Evolutionary conservation across 2,888 invertebrate species (phyloP).

Genomic region (Hirudinaria manillensis): DNA sequence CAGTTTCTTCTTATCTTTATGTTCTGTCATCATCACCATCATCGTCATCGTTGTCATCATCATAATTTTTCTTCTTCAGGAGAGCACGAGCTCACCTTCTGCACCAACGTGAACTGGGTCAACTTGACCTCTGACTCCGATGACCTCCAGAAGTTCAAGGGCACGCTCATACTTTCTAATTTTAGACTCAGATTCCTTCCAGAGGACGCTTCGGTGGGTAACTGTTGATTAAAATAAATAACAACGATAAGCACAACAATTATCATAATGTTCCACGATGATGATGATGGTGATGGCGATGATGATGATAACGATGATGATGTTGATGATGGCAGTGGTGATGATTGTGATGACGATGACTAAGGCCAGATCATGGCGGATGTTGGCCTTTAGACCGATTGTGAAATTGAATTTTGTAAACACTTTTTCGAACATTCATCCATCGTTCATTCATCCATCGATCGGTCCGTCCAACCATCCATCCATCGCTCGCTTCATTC

Average conservation of each 20-base stretch:
- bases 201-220: not conserved
- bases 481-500: too few relatives aligned
- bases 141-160: not conserved
- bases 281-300: too few relatives aligned
- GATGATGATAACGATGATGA: too few relatives aligned
- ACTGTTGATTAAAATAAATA: not conserved
- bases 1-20: not conserved
- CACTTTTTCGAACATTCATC: too few relatives aligned
- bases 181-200: constrained; percentile 27
- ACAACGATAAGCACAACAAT: not conserved
- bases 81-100: constrained; percentile 18
- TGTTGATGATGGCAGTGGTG: too few relatives aligned
- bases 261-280: not conserved
- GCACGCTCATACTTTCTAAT: constrained; percentile 21
- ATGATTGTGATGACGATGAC: too few relatives aligned
- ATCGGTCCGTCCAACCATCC: too few relatives aligned
- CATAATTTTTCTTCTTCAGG: not conserved
- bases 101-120: constrained; percentile 17
- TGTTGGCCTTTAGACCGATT: too few relatives aligned
- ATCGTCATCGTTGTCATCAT: constrained; percentile 1
- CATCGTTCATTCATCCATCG: too few relatives aligned
- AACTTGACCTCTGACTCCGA: not conserved
- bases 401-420: too few relatives aligned
- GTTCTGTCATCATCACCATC: not conserved
- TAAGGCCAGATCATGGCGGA: too few relatives aligned